phyloP scores from a whole-genome alignment of 2,888 invertebrate genomes.

The Folsomia manolachei region DNA sequence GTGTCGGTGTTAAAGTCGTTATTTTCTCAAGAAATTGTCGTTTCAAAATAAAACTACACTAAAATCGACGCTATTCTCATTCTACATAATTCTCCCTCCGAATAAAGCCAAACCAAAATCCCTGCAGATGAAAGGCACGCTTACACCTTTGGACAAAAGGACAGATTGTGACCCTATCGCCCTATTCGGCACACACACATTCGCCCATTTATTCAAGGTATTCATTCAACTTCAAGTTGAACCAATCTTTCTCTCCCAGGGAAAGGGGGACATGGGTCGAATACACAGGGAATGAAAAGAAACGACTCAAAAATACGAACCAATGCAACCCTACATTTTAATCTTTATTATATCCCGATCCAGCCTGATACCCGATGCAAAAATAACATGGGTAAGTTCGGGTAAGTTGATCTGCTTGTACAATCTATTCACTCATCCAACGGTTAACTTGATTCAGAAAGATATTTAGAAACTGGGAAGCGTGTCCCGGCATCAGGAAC shows the following conservation, averaged over 20 bases:
- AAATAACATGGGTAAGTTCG: background rate
- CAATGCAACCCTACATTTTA: background rate
- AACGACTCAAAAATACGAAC: background rate
- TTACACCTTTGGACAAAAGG: constrained; percentile 16
- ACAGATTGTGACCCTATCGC: constrained; percentile 3
- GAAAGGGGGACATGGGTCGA: background rate
- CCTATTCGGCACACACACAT: background rate
- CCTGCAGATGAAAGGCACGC: constrained; percentile 10
- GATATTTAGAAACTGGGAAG: too few species aligned
- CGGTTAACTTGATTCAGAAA: background rate
- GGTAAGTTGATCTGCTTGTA: background rate
- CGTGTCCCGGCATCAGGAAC: too few species aligned
- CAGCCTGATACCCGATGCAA: background rate
- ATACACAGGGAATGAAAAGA: background rate
- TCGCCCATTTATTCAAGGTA: background rate
- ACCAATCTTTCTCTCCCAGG: background rate
- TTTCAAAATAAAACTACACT: too few species aligned
- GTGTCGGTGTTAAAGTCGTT: too few species aligned
- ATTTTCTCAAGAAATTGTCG: too few species aligned
- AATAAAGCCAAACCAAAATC: constrained; percentile 2
- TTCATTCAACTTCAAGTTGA: background rate
- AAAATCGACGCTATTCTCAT: too few species aligned
- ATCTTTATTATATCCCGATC: background rate
- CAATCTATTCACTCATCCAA: constrained; percentile 23
- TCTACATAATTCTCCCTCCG: background rate